Conservation (phyloP, 2,113 vertebrate species). For the Sinocyclocheilus anshuiensis region DNA sequence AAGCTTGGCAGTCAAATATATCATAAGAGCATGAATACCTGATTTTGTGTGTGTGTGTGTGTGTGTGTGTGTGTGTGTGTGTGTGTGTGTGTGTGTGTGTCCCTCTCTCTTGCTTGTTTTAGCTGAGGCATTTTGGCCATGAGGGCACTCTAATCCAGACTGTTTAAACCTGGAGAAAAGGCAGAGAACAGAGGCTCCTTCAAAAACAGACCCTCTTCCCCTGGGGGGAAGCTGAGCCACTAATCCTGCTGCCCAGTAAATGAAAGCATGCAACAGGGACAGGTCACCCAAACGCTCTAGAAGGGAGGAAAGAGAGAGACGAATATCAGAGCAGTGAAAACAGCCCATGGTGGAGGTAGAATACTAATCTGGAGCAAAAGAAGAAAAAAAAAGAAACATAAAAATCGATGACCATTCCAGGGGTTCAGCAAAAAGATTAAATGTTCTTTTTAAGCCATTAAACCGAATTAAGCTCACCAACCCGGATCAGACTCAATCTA, state of each 20-base stretch:
- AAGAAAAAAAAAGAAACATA: background rate
- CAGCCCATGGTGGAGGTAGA: background rate
- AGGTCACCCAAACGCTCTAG: conserved; percentile 1
- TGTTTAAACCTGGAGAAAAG: conserved; percentile 32
- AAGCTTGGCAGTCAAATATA: background rate
- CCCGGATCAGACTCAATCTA: conserved; percentile 27
- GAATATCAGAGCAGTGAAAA: background rate
- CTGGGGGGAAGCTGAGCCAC: conserved; percentile 4
- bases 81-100: background rate
- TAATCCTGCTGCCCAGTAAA: background rate
- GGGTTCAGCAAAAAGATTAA: conserved; percentile 35
- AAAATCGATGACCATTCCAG: conserved; percentile 11
- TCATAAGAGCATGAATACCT: background rate
- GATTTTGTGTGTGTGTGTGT: background rate
- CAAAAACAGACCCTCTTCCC: conserved; percentile 30
- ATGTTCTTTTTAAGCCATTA: conserved; percentile 8
- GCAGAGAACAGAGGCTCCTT: conserved; percentile 42
- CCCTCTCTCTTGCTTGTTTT: background rate
- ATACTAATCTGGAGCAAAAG: background rate
- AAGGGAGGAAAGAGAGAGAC: conserved; percentile 18
- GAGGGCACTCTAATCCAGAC: conserved; percentile 24
- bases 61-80: background rate
- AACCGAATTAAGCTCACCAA: conserved; percentile 33
- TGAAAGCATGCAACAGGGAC: conserved; percentile 17
- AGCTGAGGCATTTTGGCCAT: conserved; percentile 20